Percentiles rank a stretch among this genome's conserved stretches.
These are phyloP conservation scores for Drosophila fuyamai DNA, from an alignment of 1,140 invertebrate genomes.

Conservation along the genomic window DNA sequence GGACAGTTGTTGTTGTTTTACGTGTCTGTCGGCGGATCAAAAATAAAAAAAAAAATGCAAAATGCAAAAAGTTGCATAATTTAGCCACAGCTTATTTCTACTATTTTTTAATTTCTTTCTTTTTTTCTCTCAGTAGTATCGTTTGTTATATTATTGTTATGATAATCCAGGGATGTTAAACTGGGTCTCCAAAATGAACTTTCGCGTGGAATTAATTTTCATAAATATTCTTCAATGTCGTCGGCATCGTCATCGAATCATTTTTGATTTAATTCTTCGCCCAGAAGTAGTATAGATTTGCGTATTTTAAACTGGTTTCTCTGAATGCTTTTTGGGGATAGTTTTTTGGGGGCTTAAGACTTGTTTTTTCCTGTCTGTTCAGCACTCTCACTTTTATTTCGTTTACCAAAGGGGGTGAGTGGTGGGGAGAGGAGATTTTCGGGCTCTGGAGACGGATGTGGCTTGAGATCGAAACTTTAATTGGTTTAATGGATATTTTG, in stretches of 20 bases:
- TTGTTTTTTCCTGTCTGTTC: conserved; percentile 23
- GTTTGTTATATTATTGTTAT: conserved; percentile 21
- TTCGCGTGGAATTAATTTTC: conserved; percentile 44
- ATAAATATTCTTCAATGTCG: conserved; percentile 40
- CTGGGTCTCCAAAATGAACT: conserved; percentile 12
- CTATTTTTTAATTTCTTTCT: background rate
- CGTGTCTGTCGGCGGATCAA: conserved; percentile 13
- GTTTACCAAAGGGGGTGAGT: conserved; percentile 3
- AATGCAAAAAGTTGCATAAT: conserved; percentile 54
- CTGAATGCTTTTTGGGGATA: conserved; percentile 27
- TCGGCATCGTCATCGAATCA: conserved; percentile 8
- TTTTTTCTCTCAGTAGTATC: background rate
- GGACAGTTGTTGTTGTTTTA: conserved; percentile 29
- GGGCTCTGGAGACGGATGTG: conserved; percentile 54
- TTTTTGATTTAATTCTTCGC: conserved; percentile 16
- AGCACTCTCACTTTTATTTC: conserved; percentile 73
- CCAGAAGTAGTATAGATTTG: conserved; percentile 17
- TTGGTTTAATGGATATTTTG: conserved; percentile 22
- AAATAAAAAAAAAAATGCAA: conserved; percentile 13
- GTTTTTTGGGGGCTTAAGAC: conserved; percentile 24
- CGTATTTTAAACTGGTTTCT: conserved; percentile 38
- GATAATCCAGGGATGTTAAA: conserved; percentile 15
- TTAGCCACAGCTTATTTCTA: conserved; percentile 8
- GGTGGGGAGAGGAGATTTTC: conserved; percentile 12
- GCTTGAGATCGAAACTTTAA: conserved; percentile 33